Percentiles rank a stretch among this genome's conserved stretches.
Conservation (phyloP, 2,797 vertebrate genomes). For the Perodicticus potto region DNA sequence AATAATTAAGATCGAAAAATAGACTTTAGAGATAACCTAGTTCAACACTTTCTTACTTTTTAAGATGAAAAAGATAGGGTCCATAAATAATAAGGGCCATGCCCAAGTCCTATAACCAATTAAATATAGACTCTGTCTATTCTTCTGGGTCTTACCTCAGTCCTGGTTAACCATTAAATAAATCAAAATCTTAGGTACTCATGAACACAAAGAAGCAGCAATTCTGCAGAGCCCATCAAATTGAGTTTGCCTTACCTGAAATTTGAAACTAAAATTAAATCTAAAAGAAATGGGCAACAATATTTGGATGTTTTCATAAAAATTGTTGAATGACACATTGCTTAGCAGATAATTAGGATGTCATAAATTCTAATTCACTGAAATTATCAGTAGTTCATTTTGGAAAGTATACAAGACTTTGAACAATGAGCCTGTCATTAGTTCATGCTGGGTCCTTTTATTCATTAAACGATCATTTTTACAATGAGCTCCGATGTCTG, state of each 20-base stretch:
- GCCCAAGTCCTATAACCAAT: not conserved
- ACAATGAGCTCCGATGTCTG: not conserved
- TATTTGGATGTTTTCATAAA: slow-evolving; percentile 45
- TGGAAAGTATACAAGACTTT: not conserved
- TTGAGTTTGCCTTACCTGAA: slow-evolving; percentile 9
- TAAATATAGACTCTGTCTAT: not conserved
- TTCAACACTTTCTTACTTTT: not conserved
- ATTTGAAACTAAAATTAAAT: slow-evolving; percentile 41
- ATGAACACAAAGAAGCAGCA: not conserved
- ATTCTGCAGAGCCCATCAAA: not conserved
- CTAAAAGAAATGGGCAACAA: slow-evolving; percentile 38
- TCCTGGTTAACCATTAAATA: not conserved
- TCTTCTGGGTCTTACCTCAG: not conserved
- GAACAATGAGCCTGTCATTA: not conserved
- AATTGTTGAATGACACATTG: not conserved
- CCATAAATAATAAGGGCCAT: not conserved
- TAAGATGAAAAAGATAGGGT: not conserved
- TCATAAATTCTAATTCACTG: not conserved
- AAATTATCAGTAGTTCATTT: slow-evolving; percentile 17
- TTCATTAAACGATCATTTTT: not conserved
- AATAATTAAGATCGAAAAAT: not conserved
- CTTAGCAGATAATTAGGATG: not conserved
- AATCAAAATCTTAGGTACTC: not conserved
- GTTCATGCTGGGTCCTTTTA: not conserved
- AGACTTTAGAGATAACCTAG: not conserved